Base-by-base conservation (phyloP, 2,113 vertebrate genomes). In the Perca schrenkii region DNA sequence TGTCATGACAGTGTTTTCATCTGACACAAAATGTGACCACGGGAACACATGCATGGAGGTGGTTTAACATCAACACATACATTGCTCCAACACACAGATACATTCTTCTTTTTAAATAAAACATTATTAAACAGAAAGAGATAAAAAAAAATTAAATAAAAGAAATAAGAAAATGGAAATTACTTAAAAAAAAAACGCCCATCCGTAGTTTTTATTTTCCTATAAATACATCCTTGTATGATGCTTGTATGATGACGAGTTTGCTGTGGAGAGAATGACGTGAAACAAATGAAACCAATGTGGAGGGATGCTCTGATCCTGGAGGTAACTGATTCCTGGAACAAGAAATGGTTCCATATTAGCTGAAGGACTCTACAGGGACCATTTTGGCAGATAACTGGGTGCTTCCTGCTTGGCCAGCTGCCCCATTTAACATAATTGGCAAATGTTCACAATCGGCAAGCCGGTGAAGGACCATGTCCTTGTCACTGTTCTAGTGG, bases 361-460 rank as follows among this genome's bases (percentile, higher is more conserved):
- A 78, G 34, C n/a, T 75, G 49, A 80, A 82, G 62, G 63, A 46
- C 57, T 53, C 90, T 34, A 21, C 71, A 31, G 58, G 36, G 63
- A 74, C 46, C n/a, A 5, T 74, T 77, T 57, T 77, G 60, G 82
- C 76, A 74, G 40, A 70, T 74, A 69, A 19, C 56, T n/a, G 28
- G 73, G 62, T 58, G 75, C 71, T 73, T 83, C 69, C 83, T 86
- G 65, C 67, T 77, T 81, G 80, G 81, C 60, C 64, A 34, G 63
- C 22, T 70, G 65, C 65, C 77, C 52, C 64, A 80, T 69, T 86
- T 72, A 65, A 68, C 60, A 74, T 83, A 81, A 79, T 56, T 83
- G 63, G 54, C 83, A 80, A 43, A 43, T 50, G 40, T 60, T 88
- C 54, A 67, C 71, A 82, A 70, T 87, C 69, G 63, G 68, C 64